Percentiles rank a stretch among this genome's conserved stretches.
Conservation (phyloP, 2,888 invertebrate genomes). For the Cryptus viduatorius region DNA sequence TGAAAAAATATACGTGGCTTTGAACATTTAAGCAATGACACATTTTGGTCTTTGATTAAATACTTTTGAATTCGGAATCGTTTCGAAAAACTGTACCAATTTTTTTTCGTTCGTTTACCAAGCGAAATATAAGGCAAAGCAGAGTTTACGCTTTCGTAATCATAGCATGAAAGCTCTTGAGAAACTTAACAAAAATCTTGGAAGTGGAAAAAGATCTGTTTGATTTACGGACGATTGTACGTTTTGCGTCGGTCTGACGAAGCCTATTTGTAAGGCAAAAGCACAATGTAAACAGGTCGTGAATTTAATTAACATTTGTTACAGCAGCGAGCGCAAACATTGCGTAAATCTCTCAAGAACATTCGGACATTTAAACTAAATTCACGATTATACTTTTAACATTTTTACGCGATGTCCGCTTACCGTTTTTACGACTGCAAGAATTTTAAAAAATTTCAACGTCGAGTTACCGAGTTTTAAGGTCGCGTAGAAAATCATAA, state of each 20-base stretch:
- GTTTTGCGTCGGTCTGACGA: too few relatives aligned
- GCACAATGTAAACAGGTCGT: too few relatives aligned
- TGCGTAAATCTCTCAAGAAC: neutral
- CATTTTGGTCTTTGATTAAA: slow-evolving; percentile 5
- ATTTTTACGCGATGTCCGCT: neutral
- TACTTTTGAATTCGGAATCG: neutral
- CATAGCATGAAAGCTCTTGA: neutral
- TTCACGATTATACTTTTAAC: neutral
- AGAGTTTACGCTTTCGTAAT: neutral
- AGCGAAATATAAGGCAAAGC: neutral
- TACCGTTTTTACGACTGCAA: neutral
- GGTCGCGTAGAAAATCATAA: neutral
- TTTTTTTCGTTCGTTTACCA: neutral
- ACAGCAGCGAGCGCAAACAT: neutral
- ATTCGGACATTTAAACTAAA: neutral
- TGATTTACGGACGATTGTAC: too few relatives aligned
- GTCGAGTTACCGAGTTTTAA: neutral
- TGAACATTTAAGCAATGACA: slow-evolving; percentile 8
- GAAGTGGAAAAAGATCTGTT: too few relatives aligned
- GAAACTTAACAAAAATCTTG: too few relatives aligned
- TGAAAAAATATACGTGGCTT: neutral
- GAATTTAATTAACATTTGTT: neutral
- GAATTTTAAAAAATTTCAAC: neutral
- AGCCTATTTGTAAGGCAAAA: too few relatives aligned
- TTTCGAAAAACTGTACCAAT: neutral